phyloP scores from a whole-genome alignment of 2,113 vertebrate species.

The Megaceryle torquata region DNA sequence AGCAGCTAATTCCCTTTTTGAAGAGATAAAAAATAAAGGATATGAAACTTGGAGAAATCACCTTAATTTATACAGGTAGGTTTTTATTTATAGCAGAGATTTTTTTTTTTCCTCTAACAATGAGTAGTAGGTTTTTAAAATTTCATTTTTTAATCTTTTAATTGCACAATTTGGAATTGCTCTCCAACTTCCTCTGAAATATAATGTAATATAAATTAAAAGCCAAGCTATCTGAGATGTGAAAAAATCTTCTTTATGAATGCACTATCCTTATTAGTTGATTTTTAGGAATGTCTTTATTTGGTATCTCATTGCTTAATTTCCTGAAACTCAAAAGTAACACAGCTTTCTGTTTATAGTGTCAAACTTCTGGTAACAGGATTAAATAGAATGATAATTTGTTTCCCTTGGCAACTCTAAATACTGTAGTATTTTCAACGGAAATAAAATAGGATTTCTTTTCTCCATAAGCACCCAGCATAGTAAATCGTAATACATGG shows the following conservation, averaged over 20 bases:
- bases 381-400: conserved; percentile 42
- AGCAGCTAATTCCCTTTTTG: background rate
- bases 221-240: background rate
- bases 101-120: background rate
- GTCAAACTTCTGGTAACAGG: background rate
- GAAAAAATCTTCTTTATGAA: conserved; percentile 20
- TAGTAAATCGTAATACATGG: background rate
- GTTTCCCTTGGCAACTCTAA: conserved; percentile 20
- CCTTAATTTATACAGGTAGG: background rate
- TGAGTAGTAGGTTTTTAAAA: background rate
- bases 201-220: conserved; percentile 33
- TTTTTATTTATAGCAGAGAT: background rate
- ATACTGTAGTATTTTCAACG: background rate
- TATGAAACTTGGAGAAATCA: background rate
- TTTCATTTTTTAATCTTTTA: conserved; percentile 41
- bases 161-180: conserved; percentile 18
- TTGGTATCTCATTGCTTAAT: background rate
- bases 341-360: conserved; percentile 40
- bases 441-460: background rate
- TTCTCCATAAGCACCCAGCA: background rate
- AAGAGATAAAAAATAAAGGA: background rate
- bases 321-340: conserved; percentile 33
- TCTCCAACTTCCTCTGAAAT: conserved; percentile 32
- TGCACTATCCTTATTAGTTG: conserved; percentile 32
- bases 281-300: conserved; percentile 39